Evolutionary conservation across 2,888 invertebrate species (phyloP), one percentile per base, ranked within the genome.

Genomic region (Fissipunctia ypsillon): DNA sequence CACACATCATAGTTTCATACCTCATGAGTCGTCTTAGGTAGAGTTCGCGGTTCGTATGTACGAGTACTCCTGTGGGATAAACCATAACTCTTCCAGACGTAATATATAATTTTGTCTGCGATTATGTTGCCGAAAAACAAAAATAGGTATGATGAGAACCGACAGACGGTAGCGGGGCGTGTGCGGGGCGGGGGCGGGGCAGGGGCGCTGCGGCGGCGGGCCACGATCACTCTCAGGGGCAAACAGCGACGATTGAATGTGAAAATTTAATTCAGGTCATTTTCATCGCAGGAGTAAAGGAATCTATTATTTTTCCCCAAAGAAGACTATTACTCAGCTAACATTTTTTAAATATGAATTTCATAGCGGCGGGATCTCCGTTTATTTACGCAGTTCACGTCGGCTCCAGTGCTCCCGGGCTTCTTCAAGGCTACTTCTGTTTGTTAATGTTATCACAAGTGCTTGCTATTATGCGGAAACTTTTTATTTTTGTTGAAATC

Each of bases 181-280:
- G 78, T 43, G 77, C 78, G 78, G 83, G 73, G 76, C 63, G 85
- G 86, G 81, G 81, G 77, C 70, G 79, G 70, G 86, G 87, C 85
- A 83, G 88, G 81, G 83, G 78, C 71, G 78, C 72, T 86, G 88
- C 86, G 84, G 88, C 85, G 87, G 88, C 88, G 88, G 91, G 84
- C 86, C 84, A 89, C 92, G 93, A 94, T 94, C 92, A 91, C 90
- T 93, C 94, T 94, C 94, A 84, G 90, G 94, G 93, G 94, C 90
- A 94, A 93, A 94, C 93, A 93, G 92, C 91, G 92, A 90, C 93
- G 95, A 95, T 95, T 95, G 94, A 95, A 95, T 95, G 93, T 95
- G 93, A 95, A 95, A 95, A 94, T 94, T 95, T 95, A 94, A 95
- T 95, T 94, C 93, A 92, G 93, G 94, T 95, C 92, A 94, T 94